Evolutionary conservation across 2,113 vertebrate species (phyloP).

Genomic region (Thamnaconus septentrionalis): DNA sequence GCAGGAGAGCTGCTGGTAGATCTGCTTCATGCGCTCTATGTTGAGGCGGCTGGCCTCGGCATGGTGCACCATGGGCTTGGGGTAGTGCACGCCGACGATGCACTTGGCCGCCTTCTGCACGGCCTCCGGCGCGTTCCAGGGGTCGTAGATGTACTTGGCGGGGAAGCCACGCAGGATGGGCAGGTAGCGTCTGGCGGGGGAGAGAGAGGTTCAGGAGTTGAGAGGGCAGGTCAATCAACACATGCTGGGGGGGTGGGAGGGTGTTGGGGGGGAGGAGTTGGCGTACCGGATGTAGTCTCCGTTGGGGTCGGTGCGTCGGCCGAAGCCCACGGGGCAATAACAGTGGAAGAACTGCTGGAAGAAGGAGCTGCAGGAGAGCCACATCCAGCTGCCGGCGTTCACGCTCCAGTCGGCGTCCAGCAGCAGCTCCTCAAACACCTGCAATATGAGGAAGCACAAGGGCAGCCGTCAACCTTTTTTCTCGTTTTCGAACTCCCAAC

Average conservation of each 20-base stretch:
- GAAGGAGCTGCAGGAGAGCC: conserved; percentile 97
- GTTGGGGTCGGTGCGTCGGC: conserved; percentile 95
- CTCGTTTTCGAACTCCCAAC: too few species aligned
- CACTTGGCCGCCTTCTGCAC: conserved; percentile 95
- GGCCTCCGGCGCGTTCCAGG: conserved; percentile 94
- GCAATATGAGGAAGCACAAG: not conserved
- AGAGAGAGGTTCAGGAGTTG: not conserved
- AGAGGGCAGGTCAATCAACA: too few species aligned
- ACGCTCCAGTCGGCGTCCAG: conserved; percentile 98
- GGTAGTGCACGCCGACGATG: conserved; percentile 91
- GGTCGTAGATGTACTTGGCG: conserved; percentile 97
- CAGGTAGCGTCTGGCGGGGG: conserved; percentile 84
- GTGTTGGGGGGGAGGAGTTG: not conserved
- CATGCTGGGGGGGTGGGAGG: not conserved
- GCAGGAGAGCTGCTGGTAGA: conserved; percentile 96
- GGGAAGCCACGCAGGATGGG: conserved; percentile 93
- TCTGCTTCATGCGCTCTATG: conserved; percentile 98
- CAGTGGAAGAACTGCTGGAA: conserved; percentile 99
- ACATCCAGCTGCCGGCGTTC: conserved; percentile 99
- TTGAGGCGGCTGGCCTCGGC: conserved; percentile 94
- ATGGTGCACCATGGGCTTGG: conserved; percentile 96
- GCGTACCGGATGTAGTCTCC: conserved; percentile 95
- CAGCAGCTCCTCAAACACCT: conserved; percentile 97
- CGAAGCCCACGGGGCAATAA: conserved; percentile 97
- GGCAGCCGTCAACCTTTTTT: not conserved